Conservation (phyloP, 2,888 invertebrate species). For the Chloromyia formosa region DNA sequence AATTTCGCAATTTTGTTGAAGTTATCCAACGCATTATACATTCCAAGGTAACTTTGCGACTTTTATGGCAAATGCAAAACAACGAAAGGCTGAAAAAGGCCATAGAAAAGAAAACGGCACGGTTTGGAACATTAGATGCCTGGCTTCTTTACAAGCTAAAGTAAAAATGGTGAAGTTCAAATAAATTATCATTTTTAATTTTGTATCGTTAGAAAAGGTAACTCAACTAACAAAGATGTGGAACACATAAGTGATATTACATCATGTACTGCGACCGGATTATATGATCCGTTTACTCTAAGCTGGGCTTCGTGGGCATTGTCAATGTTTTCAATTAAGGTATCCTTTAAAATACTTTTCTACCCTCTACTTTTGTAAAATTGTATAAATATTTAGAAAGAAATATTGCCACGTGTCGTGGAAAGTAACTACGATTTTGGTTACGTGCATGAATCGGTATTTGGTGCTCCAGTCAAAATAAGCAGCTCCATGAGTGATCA, state of each 20-base stretch:
- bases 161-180: slow-evolving; percentile 49
- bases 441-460: slow-evolving; percentile 69
- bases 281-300: slow-evolving; percentile 92
- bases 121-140: slow-evolving; percentile 90
- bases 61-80: slow-evolving; percentile 82
- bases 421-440: slow-evolving; percentile 83
- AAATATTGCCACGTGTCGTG: slow-evolving; percentile 82
- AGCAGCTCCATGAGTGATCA: slow-evolving; percentile 70
- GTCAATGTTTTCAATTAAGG: slow-evolving; percentile 46
- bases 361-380: no score
- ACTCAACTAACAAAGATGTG: slow-evolving; percentile 53
- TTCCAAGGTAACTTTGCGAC: slow-evolving; percentile 75
- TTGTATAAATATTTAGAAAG: slow-evolving; percentile 65
- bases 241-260: slow-evolving; percentile 87
- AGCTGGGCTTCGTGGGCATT: slow-evolving; percentile 73
- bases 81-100: slow-evolving; percentile 74
- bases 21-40: slow-evolving; percentile 19
- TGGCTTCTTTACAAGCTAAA: slow-evolving; percentile 89
- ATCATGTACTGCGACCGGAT: slow-evolving; percentile 88
- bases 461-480: slow-evolving; percentile 83
- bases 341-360: slow-evolving; percentile 15
- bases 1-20: slow-evolving; percentile 19
- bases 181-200: not conserved
- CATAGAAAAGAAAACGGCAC: slow-evolving; percentile 70
- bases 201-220: slow-evolving; percentile 55